Base-by-base conservation (phyloP, 2,797 vertebrate species). In the Notoglanidium macrostoma region DNA sequence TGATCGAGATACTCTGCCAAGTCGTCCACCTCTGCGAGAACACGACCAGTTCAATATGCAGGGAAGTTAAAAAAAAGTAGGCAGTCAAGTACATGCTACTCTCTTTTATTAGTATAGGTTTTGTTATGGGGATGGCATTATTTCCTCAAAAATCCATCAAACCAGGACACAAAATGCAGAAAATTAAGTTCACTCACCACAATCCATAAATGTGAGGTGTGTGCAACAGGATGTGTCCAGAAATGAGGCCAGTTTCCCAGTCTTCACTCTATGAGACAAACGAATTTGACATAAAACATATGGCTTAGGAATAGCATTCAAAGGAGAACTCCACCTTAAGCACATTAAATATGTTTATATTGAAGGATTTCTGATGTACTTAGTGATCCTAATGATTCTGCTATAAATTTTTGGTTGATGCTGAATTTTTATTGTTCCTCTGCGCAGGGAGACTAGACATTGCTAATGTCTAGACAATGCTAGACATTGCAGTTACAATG, bases 201-300 rank as follows among this genome's bases (percentile, higher is more conserved):
- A 96, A 82, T 99, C 98, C 97, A 99, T 97, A 95, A 99, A 99
- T 89, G 98, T 98, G 92, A 99, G 97, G 89, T 98, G 97, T 2
- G 98, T 96, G 88, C 96, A 96, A 92, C 98, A 99, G 15, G 98
- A 99, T 0, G 98, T 99, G 91, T 97, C 98, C 94, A 99, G 92
- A 94, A 99, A 98, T 89, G 98, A 97, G 51, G 97, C 98, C 92
- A 99, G 94, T 94, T 97, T 98, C 88, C 98, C 98, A 8, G 96
- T 98, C 95, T 99, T 98, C 93, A 97, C 95, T 94, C 98, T 99
- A 54, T 49, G 32, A 88, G 73, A 85, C 5, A 73, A 26, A 19
- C 29, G 32, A 2, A 35, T 85, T 76, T 76, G 5, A 77, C 29
- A 79, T 74, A 29, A 51, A 59, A 9, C 57, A 23, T 49, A n/a